A percentile compares a stretch with the other conserved stretches of the same genome.
phyloP scores from a whole-genome alignment of 2,888 invertebrate genomes.

The Galeopsomyia nigrocyanea region DNA sequence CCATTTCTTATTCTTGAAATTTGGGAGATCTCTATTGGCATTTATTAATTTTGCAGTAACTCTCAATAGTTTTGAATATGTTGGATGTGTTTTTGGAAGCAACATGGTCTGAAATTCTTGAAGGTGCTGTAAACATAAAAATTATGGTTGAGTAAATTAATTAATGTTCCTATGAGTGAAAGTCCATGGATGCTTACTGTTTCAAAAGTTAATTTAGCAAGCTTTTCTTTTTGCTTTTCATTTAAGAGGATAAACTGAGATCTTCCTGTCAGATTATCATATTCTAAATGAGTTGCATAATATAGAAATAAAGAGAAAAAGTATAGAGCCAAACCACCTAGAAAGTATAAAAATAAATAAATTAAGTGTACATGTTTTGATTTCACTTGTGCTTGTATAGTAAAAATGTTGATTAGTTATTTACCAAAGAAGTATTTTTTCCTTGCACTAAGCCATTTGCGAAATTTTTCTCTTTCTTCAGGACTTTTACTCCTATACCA shows the following conservation, averaged over 20 bases:
- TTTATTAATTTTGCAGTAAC: slow-evolving; percentile 67
- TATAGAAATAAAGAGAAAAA: slow-evolving; percentile 53
- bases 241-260: slow-evolving; percentile 71
- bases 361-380: slow-evolving; percentile 8
- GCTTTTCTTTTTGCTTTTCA: slow-evolving; percentile 65
- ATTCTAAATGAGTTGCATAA: slow-evolving; percentile 68
- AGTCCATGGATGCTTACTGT: slow-evolving; percentile 45
- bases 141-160: slow-evolving; percentile 41
- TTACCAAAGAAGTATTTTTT: slow-evolving; percentile 49
- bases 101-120: slow-evolving; percentile 60
- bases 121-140: slow-evolving; percentile 58
- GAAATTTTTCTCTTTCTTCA: slow-evolving; percentile 59
- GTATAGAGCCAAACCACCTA: slow-evolving; percentile 55
- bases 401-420: slow-evolving; percentile 6
- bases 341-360: slow-evolving; percentile 19
- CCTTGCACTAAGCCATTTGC: slow-evolving; percentile 51
- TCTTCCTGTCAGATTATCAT: slow-evolving; percentile 71
- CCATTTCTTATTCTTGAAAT: slow-evolving; percentile 69
- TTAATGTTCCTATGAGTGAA: slow-evolving; percentile 49
- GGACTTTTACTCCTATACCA: slow-evolving; percentile 68
- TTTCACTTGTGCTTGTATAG: not conserved
- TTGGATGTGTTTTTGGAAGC: slow-evolving; percentile 60
- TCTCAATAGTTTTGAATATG: slow-evolving; percentile 63
- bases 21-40: slow-evolving; percentile 70
- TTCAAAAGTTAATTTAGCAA: slow-evolving; percentile 66